phyloP scores from a whole-genome alignment of 2,113 vertebrate species.

The Litocranius walleri region DNA sequence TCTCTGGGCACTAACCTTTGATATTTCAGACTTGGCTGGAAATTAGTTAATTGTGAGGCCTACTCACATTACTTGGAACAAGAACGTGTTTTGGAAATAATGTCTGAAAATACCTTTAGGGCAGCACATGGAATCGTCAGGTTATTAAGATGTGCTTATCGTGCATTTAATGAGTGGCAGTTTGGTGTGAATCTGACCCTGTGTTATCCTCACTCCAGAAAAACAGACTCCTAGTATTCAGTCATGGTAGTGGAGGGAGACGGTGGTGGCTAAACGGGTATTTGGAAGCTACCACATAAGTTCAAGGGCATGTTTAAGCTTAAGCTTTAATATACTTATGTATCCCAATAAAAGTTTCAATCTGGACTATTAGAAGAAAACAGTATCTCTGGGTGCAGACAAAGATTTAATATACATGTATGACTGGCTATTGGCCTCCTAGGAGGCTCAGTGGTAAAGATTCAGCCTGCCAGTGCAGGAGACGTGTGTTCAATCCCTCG shows the following conservation, averaged over 20 bases:
- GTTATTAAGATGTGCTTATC: background rate
- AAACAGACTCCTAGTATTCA: background rate
- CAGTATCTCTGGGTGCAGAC: background rate
- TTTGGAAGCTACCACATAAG: background rate
- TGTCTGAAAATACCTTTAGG: conserved; percentile 23
- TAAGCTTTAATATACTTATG: background rate
- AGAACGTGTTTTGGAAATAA: conserved; percentile 41
- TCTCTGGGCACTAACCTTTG: conserved; percentile 61
- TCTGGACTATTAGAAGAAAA: background rate
- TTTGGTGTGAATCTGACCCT: background rate
- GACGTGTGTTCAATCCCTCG: background rate
- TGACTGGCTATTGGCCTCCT: background rate
- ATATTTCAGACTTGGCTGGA: conserved; percentile 63
- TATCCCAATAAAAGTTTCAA: background rate
- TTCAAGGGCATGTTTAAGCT: background rate
- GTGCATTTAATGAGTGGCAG: background rate
- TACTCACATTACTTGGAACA: conserved; percentile 48
- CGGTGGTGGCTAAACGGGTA: background rate
- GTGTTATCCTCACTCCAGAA: background rate
- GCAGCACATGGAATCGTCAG: background rate
- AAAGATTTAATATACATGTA: background rate
- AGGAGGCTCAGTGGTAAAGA: background rate
- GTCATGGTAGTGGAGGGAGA: background rate
- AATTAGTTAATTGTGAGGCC: conserved; percentile 51
- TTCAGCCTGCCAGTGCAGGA: background rate